Conservation (phyloP, 2,113 vertebrate species). For the Dromiciops gliroides region DNA sequence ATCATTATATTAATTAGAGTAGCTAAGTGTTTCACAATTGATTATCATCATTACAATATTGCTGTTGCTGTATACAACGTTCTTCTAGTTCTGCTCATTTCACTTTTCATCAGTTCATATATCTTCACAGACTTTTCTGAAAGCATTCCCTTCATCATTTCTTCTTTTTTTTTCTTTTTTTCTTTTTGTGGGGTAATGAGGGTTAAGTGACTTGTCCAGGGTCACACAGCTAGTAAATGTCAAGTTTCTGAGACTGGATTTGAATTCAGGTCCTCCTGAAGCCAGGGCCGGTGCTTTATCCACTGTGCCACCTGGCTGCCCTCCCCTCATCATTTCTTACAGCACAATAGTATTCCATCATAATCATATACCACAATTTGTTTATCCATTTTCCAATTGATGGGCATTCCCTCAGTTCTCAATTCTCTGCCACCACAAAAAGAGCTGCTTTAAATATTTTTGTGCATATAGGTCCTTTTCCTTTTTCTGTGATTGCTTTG, state of each 20-base stretch:
- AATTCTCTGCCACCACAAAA: not conserved
- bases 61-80: not conserved
- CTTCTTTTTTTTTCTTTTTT: no score
- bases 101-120: not conserved
- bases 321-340: not conserved
- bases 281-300: no score
- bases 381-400: not conserved
- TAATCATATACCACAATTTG: not conserved
- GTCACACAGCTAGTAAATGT: no score
- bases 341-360: not conserved
- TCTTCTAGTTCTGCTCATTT: not conserved
- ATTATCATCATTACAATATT: not conserved
- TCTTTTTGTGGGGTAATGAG: no score
- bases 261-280: no score
- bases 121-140: not conserved
- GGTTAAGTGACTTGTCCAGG: no score
- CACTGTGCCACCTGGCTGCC: no score
- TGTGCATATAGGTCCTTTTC: not conserved
- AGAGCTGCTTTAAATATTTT: not conserved
- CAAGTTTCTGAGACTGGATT: no score
- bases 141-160: not conserved
- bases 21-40: not conserved
- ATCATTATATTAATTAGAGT: not conserved
- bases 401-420: not conserved
- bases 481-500: not conserved